These are phyloP conservation scores for Rotaria sp. DNA, from an alignment of 2,888 invertebrate species.

Conservation along the genomic window DNA sequence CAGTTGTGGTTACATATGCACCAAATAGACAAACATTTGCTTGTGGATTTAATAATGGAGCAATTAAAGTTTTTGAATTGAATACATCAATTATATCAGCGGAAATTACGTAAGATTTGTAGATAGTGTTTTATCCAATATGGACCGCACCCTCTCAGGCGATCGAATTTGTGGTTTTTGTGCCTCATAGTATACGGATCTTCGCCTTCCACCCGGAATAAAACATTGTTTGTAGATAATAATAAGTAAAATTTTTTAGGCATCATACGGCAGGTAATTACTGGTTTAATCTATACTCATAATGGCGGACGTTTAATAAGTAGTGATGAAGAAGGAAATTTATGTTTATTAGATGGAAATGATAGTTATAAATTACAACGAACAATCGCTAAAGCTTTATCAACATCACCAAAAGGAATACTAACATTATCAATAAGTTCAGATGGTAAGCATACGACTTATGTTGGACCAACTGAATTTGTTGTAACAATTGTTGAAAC, in stretches of 20 bases:
- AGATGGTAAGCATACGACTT: conserved; percentile 50
- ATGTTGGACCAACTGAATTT: conserved; percentile 53
- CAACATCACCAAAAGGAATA: conserved; percentile 42
- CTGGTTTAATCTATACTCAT: conserved; percentile 50
- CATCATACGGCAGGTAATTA: conserved; percentile 43
- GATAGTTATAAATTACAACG: conserved; percentile 49
- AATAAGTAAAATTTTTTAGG: no score
- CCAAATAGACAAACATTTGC: conserved; percentile 52
- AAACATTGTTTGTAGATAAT: no score
- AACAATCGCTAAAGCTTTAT: conserved; percentile 43
- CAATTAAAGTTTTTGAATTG: conserved; percentile 52
- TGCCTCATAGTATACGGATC: no score
- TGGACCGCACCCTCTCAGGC: no score
- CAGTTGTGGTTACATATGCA: conserved; percentile 48
- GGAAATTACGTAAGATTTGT: neutral
- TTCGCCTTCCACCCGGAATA: no score
- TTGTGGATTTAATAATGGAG: conserved; percentile 54
- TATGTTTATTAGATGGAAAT: conserved; percentile 48
- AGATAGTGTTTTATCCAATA: no score
- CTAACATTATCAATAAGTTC: conserved; percentile 48
- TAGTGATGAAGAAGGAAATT: conserved; percentile 49
- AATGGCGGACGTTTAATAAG: conserved; percentile 50
- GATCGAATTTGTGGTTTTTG: no score
- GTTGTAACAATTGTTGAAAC: conserved; percentile 51
- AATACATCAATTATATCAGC: conserved; percentile 41